Evolutionary conservation across 2,113 vertebrate genomes (phyloP).

Genomic region (Chitala chitala): DNA sequence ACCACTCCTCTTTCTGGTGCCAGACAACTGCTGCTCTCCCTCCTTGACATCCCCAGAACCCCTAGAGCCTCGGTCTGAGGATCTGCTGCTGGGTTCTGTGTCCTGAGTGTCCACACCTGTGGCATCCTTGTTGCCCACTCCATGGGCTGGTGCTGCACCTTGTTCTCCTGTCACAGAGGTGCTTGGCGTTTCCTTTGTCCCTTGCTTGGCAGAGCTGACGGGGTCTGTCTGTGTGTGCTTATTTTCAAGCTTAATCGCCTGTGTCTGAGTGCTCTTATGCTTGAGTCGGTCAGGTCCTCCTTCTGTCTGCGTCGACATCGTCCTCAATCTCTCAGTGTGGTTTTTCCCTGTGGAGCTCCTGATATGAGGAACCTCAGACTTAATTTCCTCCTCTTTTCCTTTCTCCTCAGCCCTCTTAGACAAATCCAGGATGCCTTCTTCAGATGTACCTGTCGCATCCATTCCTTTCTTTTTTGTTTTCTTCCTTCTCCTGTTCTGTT

Average conservation of each 20-base stretch:
- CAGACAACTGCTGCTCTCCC: slow-evolving; percentile 18
- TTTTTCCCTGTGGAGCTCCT: slow-evolving; percentile 24
- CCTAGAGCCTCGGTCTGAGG: neutral
- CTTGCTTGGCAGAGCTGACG: neutral
- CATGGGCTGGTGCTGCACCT: neutral
- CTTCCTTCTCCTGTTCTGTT: slow-evolving; percentile 20
- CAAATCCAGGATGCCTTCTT: too few species aligned
- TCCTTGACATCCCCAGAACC: neutral
- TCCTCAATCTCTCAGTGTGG: neutral
- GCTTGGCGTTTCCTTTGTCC: neutral
- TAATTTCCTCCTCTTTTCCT: neutral
- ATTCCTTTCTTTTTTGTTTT: neutral
- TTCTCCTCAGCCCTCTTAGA: neutral
- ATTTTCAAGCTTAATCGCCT: neutral
- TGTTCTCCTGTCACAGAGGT: neutral
- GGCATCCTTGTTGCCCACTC: neutral
- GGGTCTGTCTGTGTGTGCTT: slow-evolving; percentile 50
- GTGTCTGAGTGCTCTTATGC: slow-evolving; percentile 40
- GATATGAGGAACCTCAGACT: neutral
- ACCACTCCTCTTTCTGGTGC: neutral
- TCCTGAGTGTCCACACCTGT: neutral
- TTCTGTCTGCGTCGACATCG: neutral
- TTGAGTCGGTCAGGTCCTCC: slow-evolving; percentile 17
- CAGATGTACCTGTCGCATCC: neutral
- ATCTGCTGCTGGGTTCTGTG: neutral